A percentile compares a stretch with the other conserved stretches of the same genome.
These are phyloP conservation scores for Drosophila recens DNA, from an alignment of 2,888 invertebrate genomes.

Conservation along the genomic window DNA sequence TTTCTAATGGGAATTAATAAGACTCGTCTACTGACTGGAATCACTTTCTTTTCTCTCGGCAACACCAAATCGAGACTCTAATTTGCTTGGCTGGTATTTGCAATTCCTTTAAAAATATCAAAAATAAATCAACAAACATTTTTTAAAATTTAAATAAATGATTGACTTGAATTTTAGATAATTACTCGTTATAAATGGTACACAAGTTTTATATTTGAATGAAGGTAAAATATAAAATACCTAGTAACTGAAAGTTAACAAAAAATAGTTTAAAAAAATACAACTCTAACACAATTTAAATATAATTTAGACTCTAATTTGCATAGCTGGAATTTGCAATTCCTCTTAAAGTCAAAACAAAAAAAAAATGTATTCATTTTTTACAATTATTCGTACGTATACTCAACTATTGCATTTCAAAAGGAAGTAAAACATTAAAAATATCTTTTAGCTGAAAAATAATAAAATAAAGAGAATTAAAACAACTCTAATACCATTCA, in stretches of 20 bases:
- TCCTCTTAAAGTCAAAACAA: too few species aligned
- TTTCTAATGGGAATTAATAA: slow-evolving; percentile 37
- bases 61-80: not conserved
- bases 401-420: too few species aligned
- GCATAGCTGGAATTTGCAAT: not conserved
- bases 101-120: not conserved
- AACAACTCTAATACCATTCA: not conserved
- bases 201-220: too few species aligned
- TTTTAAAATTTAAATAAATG: too few species aligned
- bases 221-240: too few species aligned
- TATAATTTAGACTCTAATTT: not conserved
- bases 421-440: too few species aligned
- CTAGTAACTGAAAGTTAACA: too few species aligned
- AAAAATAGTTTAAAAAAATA: too few species aligned
- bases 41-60: slow-evolving; percentile 59
- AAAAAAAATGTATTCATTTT: not conserved
- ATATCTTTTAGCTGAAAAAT: too few species aligned
- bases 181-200: not conserved
- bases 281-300: not conserved
- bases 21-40: slow-evolving; percentile 8
- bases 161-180: not conserved
- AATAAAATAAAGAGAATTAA: not conserved
- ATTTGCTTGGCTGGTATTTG: not conserved
- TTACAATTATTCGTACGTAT: not conserved
- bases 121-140: too few species aligned